These are phyloP conservation scores for Stichodactyla mertensii DNA, from an alignment of 64 coral and sea anemone species.

Conservation along the genomic window DNA sequence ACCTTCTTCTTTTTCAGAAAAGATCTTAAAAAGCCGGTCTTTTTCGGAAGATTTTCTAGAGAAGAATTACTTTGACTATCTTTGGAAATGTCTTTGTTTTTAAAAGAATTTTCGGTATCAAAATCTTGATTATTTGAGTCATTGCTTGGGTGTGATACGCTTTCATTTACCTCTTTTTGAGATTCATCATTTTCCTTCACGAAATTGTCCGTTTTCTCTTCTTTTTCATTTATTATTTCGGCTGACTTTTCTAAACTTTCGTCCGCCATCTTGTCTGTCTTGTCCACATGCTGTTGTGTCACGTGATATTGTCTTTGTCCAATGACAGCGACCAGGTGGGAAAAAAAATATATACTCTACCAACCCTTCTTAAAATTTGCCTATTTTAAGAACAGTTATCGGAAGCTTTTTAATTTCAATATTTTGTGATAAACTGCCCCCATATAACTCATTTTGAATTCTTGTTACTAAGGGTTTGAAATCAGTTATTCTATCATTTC, in stretches of 20 bases:
- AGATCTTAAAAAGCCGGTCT: conserved; percentile 36
- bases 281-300: conserved; percentile 13
- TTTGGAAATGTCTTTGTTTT: not conserved
- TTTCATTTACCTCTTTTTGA: not conserved
- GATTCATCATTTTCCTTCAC: not conserved
- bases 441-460: too few relatives aligned
- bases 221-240: not conserved
- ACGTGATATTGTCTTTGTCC: not conserved
- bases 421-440: too few relatives aligned
- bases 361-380: not conserved
- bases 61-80: not conserved
- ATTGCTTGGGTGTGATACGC: not conserved
- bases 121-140: not conserved
- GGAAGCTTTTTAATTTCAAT: too few relatives aligned
- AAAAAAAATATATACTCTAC: not conserved
- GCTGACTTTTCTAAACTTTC: not conserved
- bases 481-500: too few relatives aligned
- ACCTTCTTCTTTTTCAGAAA: conserved; percentile 14
- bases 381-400: too few relatives aligned
- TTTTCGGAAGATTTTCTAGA: not conserved
- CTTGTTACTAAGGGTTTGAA: too few relatives aligned
- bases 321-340: not conserved
- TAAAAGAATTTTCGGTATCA: not conserved
- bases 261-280: conserved; percentile 10
- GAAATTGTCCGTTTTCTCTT: not conserved